phyloP scores from a whole-genome alignment of 2,797 vertebrate species.

The Myiothlypis coronata region DNA sequence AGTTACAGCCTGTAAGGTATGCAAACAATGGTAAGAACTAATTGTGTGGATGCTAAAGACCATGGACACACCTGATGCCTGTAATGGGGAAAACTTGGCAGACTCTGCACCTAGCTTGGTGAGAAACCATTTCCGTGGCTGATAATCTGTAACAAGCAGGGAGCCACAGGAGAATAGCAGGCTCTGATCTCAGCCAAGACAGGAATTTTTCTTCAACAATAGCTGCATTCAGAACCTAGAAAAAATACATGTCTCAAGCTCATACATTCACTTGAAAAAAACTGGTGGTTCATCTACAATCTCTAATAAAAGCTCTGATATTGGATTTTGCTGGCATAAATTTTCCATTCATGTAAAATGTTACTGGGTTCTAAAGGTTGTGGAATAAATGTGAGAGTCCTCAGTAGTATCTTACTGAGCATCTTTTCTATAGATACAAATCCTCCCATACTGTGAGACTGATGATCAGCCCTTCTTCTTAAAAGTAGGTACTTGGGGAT shows the following conservation, averaged over 20 bases:
- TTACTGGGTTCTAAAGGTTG: neutral
- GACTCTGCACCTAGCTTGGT: conserved; percentile 77
- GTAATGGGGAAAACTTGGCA: conserved; percentile 78
- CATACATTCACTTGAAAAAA: neutral
- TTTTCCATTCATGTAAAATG: neutral
- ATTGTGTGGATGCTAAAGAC: neutral
- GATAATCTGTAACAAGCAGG: conserved; percentile 78
- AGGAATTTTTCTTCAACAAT: conserved; percentile 77
- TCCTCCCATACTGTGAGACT: neutral
- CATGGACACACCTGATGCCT: conserved; percentile 71
- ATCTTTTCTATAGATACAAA: neutral
- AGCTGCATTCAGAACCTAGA: conserved; percentile 72
- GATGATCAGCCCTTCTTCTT: neutral
- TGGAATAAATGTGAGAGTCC: neutral
- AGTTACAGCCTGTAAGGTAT: neutral
- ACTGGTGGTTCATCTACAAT: neutral
- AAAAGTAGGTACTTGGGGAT: neutral
- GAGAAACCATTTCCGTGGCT: conserved; percentile 71
- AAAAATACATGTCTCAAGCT: neutral
- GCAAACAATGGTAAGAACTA: neutral
- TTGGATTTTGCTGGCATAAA: neutral
- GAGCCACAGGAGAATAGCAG: conserved; percentile 82
- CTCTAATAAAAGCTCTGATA: neutral
- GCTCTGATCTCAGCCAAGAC: conserved; percentile 81
- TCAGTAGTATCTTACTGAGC: neutral